Evolutionary conservation across 2,888 invertebrate genomes (phyloP), one percentile per base, ranked within the genome.

Genomic region (Cataglyphis albicans): DNA sequence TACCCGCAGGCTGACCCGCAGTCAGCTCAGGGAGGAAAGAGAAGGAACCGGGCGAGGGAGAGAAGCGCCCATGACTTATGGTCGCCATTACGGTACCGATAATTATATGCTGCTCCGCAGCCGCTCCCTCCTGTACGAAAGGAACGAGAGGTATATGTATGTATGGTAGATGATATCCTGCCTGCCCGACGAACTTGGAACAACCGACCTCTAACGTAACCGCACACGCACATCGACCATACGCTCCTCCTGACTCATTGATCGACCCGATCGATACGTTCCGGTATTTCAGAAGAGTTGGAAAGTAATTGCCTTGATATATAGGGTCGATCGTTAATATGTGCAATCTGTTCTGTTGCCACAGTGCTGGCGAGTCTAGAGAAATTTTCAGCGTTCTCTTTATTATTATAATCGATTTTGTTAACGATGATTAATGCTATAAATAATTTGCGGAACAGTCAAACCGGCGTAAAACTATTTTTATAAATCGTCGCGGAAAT

Each of bases 21-120:
- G 86, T 87, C 83, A 35, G 35, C 35, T 87, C 84, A 81, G 87
- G 90, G 86, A 88, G 85, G 83, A 84, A 91, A 90, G 88, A 86
- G 90, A 91, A 87, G 73, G 85, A 85, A 86, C 87, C 87, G 86
- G 82, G 84, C 82, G 88, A 90, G 89, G 91, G 92, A 92, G 92
- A 94, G 94, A 94, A 93, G 94, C 94, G 94, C 94, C 94, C 94
- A 94, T 94, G 94, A 94, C 93, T 94, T 94, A 94, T 94, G 91
- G 89, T 92, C 74, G 91, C 94, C 94, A 94, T 94, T 94, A 94
- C 92, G 90, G 92, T 92, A 90, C 90, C 91, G 93, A 94, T 94
- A 94, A 94, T 94, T 94, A 94, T 94, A 94, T 94, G 94, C 93
- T 94, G 93, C 91, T 92, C 93, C 89, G 92, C 89, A 92, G 92